A percentile compares a stretch with the other conserved stretches of the same genome.
These are phyloP conservation scores for Uromys caudimaculatus DNA, from an alignment of 2,797 vertebrate genomes.

Conservation along the genomic window DNA sequence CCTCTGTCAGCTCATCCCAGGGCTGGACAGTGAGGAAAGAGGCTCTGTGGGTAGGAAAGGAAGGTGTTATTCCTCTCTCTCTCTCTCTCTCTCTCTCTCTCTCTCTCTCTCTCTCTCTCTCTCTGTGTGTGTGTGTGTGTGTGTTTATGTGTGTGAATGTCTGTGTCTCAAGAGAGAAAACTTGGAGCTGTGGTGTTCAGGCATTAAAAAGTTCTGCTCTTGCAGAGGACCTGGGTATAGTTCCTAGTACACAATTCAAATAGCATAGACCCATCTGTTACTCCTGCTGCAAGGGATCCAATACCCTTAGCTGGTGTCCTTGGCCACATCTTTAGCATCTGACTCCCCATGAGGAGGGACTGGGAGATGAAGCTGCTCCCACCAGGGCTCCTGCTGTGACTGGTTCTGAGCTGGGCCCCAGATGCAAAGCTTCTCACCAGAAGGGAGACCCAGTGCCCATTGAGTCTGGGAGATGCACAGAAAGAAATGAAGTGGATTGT, in stretches of 20 bases:
- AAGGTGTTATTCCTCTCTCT: too few species aligned
- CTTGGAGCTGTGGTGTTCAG: neutral
- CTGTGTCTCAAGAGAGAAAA: neutral
- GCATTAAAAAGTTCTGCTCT: neutral
- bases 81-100: too few species aligned
- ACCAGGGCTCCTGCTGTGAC: rapidly evolving
- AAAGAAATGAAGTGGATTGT: neutral
- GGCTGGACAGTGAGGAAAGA: neutral
- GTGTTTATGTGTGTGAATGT: too few species aligned
- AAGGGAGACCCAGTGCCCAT: neutral
- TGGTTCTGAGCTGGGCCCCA: rapidly evolving
- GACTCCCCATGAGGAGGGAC: rapidly evolving
- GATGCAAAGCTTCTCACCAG: too few species aligned
- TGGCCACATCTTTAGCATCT: neutral
- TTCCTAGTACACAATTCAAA: neutral
- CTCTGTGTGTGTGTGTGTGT: too few species aligned
- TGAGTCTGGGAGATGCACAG: rapidly evolving
- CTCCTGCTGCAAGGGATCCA: neutral
- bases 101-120: too few species aligned
- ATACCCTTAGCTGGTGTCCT: neutral
- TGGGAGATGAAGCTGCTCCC: rapidly evolving
- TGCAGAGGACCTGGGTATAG: neutral
- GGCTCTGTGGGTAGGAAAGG: too few species aligned
- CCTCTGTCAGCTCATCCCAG: neutral
- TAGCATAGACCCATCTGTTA: neutral